A percentile compares a stretch with the other conserved stretches of the same genome.
These are phyloP conservation scores for Saiga tatarica DNA, from an alignment of 2,113 vertebrate genomes.

Conservation along the genomic window DNA sequence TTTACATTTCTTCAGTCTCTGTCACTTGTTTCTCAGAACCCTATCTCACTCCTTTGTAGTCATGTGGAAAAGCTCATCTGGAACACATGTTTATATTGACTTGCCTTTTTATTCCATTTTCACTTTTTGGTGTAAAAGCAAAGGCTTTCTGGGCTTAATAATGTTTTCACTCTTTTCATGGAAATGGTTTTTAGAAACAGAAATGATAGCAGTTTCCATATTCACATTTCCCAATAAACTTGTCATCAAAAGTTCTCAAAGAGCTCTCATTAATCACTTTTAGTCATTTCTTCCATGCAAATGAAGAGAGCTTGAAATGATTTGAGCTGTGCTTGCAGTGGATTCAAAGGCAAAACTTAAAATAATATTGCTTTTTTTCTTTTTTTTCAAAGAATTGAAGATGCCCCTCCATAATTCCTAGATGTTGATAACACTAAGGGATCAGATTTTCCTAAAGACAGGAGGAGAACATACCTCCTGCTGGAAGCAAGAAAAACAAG, in stretches of 20 bases:
- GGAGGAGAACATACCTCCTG: neutral
- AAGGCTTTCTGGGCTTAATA: neutral
- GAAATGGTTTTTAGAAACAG: slow-evolving; percentile 40
- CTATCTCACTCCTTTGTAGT: neutral
- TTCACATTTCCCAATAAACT: slow-evolving; percentile 54
- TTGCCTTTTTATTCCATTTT: slow-evolving; percentile 48
- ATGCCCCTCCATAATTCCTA: neutral
- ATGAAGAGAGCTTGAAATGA: slow-evolving; percentile 39
- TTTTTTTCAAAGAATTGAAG: neutral
- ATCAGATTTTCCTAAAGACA: neutral
- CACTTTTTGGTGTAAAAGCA: slow-evolving; percentile 46
- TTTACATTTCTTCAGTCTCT: neutral
- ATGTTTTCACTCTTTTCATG: slow-evolving; percentile 25
- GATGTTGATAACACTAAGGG: neutral
- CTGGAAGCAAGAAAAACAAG: neutral
- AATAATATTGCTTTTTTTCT: neutral
- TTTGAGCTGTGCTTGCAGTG: neutral
- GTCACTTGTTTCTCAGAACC: slow-evolving; percentile 25
- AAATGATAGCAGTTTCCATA: slow-evolving; percentile 58
- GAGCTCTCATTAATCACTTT: slow-evolving; percentile 25
- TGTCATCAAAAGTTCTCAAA: slow-evolving; percentile 38
- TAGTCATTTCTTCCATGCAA: slow-evolving; percentile 50
- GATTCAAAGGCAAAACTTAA: neutral
- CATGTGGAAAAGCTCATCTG: slow-evolving; percentile 41
- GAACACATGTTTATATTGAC: slow-evolving; percentile 15